phyloP scores from a whole-genome alignment of 2,113 vertebrate species.

The Siniperca knerii region DNA sequence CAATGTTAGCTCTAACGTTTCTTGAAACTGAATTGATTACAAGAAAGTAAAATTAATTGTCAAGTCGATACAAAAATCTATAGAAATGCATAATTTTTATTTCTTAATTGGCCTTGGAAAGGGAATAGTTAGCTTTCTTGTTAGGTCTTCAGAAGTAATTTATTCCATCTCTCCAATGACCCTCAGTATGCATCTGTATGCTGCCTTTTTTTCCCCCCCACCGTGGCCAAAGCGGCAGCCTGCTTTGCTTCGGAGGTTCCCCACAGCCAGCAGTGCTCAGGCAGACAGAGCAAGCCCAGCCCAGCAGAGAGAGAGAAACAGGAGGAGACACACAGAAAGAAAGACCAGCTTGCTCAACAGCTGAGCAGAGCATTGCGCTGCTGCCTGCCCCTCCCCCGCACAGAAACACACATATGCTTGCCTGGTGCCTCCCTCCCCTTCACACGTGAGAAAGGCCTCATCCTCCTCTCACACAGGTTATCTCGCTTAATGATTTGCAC shows the following conservation, averaged over 20 bases:
- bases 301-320: slow-evolving; percentile 39
- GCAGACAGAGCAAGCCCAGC: slow-evolving; percentile 55
- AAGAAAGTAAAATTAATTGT: background rate
- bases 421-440: slow-evolving; percentile 62
- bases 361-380: slow-evolving; percentile 64
- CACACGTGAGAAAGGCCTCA: slow-evolving; percentile 41
- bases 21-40: background rate
- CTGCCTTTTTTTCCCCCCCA: slow-evolving; percentile 44
- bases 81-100: background rate
- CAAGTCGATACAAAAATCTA: background rate
- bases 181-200: slow-evolving; percentile 13
- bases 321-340: slow-evolving; percentile 42
- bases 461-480: slow-evolving; percentile 27
- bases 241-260: slow-evolving; percentile 54
- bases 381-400: slow-evolving; percentile 70
- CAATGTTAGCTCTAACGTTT: background rate
- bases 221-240: slow-evolving; percentile 71
- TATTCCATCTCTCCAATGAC: background rate
- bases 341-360: slow-evolving; percentile 73
- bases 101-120: background rate
- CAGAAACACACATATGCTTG: slow-evolving; percentile 61
- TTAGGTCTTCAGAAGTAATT: background rate
- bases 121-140: background rate
- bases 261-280: slow-evolving; percentile 34
- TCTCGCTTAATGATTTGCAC: slow-evolving; percentile 43